Evolutionary conservation across 1,140 invertebrate species (phyloP).

Genomic region (Cardiocondyla obscurior): DNA sequence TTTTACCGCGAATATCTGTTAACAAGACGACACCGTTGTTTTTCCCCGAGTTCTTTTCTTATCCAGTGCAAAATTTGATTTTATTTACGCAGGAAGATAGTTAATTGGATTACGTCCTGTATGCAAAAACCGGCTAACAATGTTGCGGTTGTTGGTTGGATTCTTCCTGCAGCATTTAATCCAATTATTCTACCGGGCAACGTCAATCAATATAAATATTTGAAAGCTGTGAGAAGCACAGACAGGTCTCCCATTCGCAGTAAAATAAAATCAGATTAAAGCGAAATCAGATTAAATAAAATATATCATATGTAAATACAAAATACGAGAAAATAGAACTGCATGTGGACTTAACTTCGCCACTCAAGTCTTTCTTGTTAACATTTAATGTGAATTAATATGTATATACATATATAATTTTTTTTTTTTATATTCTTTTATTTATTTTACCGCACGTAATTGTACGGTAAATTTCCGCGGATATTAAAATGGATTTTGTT

Average conservation of each 20-base stretch:
- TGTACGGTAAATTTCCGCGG: too few relatives aligned
- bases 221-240: conserved; percentile 9
- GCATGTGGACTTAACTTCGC: not conserved
- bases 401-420: too few relatives aligned
- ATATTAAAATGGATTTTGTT: too few relatives aligned
- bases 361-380: not conserved
- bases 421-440: too few relatives aligned
- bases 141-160: conserved; percentile 5
- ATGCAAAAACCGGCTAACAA: not conserved
- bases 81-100: conserved; percentile 31
- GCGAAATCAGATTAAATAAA: conserved; percentile 2
- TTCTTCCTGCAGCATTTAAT: conserved; percentile 35
- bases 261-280: conserved; percentile 24
- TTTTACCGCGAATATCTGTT: not conserved
- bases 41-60: not conserved
- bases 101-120: conserved; percentile 20
- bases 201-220: conserved; percentile 50
- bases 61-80: not conserved
- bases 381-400: too few relatives aligned
- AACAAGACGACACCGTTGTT: not conserved
- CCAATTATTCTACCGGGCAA: conserved; percentile 29
- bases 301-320: not conserved
- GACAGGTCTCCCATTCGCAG: not conserved
- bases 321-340: not conserved
- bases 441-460: too few relatives aligned